phyloP scores from a whole-genome alignment of 2,797 vertebrate genomes.

The Podarcis siculus region DNA sequence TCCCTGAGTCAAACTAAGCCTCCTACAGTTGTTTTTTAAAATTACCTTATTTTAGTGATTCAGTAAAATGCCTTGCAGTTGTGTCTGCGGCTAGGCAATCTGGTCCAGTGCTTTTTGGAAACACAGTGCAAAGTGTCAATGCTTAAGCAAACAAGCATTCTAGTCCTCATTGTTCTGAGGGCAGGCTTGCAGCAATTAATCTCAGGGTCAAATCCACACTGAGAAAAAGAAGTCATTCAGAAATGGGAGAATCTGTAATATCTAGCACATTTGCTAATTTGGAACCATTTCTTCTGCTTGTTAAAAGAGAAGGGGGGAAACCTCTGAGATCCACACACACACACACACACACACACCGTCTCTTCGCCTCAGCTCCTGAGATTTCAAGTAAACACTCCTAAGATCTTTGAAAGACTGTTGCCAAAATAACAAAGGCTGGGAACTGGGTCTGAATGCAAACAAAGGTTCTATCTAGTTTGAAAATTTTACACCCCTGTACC shows the following conservation, averaged over 20 bases:
- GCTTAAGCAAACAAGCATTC: not conserved
- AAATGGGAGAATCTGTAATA: not conserved
- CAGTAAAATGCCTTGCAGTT: no score
- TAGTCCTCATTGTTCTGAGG: not conserved
- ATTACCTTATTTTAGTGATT: no score
- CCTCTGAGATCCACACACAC: not conserved
- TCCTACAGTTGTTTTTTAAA: no score
- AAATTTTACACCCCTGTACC: not conserved
- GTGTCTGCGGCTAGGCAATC: no score
- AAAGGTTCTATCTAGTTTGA: not conserved
- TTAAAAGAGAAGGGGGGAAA: not conserved
- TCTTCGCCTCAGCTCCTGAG: no score
- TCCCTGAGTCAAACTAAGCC: no score
- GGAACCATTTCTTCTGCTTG: not conserved
- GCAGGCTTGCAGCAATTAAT: no score
- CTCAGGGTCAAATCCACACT: not conserved
- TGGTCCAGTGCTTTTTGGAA: no score
- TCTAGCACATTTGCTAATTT: not conserved
- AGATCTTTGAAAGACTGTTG: not conserved
- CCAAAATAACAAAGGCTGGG: not conserved
- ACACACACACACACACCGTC: no score
- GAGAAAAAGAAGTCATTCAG: not conserved
- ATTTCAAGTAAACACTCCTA: not conserved
- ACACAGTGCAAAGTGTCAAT: no score
- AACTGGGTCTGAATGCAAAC: not conserved